phyloP scores from a whole-genome alignment of 1,140 invertebrate species.

The Cataglyphis hispanica region DNA sequence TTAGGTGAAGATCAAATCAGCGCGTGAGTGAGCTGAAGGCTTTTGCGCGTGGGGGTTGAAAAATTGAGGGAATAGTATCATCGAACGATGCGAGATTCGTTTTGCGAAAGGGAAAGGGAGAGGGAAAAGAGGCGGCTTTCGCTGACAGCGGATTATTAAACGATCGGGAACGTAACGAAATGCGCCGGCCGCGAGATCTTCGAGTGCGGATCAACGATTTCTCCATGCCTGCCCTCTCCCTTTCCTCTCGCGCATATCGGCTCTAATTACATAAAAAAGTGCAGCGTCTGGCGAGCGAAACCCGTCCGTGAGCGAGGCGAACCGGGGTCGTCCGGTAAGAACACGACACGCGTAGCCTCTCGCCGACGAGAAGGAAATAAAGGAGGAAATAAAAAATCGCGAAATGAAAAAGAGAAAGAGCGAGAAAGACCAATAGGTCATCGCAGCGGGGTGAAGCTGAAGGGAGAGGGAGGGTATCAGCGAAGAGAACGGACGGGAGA shows the following conservation, averaged over 20 bases:
- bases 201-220: constrained; percentile 61
- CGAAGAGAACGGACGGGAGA: constrained; percentile 68
- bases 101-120: neutral
- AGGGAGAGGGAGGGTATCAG: constrained; percentile 32
- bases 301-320: constrained; percentile 10
- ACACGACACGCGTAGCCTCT: constrained; percentile 50
- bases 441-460: neutral
- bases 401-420: constrained; percentile 1
- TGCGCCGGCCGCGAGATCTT: constrained; percentile 55
- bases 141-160: constrained; percentile 55
- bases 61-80: constrained; percentile 54
- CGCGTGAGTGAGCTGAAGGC: constrained; percentile 19
- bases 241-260: constrained; percentile 27
- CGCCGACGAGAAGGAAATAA: constrained; percentile 41
- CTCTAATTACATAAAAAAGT: constrained; percentile 62
- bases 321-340: constrained; percentile 36
- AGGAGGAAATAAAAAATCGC: constrained; percentile 47
- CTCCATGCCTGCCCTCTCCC: constrained; percentile 4
- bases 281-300: constrained; percentile 23
- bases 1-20: constrained; percentile 51
- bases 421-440: neutral
- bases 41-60: constrained; percentile 40
- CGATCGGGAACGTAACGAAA: constrained; percentile 61
- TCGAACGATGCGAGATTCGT: constrained; percentile 29
- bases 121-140: constrained; percentile 8